Evolutionary conservation across 2,888 invertebrate species (phyloP).

Genomic region (Torymus aiolomorphi): DNA sequence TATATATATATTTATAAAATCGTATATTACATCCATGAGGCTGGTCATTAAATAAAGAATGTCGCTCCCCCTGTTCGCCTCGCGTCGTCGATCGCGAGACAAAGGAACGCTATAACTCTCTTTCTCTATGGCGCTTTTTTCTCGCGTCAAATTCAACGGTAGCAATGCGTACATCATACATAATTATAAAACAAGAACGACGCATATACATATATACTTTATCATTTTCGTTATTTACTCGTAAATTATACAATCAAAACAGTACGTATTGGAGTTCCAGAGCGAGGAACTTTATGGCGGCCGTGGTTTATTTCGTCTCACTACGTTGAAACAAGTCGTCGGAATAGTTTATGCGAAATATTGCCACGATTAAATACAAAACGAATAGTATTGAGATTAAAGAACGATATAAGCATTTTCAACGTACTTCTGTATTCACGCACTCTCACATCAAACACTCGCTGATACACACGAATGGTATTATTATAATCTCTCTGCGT

Average conservation of each 20-base stretch:
- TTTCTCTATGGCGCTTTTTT: constrained; percentile 8
- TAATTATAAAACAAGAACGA: constrained; percentile 33
- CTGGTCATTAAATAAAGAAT: constrained; percentile 50
- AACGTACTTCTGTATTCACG: constrained; percentile 6
- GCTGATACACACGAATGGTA: neutral
- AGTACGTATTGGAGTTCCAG: constrained; percentile 10
- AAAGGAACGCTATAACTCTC: constrained; percentile 19
- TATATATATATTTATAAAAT: constrained; percentile 54
- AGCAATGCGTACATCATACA: constrained; percentile 18
- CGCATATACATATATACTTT: constrained; percentile 33
- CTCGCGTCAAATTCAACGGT: constrained; percentile 26
- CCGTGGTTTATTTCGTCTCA: neutral
- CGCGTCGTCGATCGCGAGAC: constrained; percentile 38
- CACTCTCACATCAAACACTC: constrained; percentile 3
- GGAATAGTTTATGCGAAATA: constrained; percentile 9
- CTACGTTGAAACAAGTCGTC: neutral
- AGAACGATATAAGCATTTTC: constrained; percentile 23
- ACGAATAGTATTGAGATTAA: constrained; percentile 7
- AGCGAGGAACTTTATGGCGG: constrained; percentile 21
- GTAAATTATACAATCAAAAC: constrained; percentile 27
- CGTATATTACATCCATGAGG: constrained; percentile 53
- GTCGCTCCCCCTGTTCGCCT: constrained; percentile 31
- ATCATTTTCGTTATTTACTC: constrained; percentile 19
- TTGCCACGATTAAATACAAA: constrained; percentile 27
- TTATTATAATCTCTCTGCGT: constrained; percentile 37